Evolutionary conservation across 2,113 vertebrate species (phyloP).

Genomic region (Cinclus mexicanus): DNA sequence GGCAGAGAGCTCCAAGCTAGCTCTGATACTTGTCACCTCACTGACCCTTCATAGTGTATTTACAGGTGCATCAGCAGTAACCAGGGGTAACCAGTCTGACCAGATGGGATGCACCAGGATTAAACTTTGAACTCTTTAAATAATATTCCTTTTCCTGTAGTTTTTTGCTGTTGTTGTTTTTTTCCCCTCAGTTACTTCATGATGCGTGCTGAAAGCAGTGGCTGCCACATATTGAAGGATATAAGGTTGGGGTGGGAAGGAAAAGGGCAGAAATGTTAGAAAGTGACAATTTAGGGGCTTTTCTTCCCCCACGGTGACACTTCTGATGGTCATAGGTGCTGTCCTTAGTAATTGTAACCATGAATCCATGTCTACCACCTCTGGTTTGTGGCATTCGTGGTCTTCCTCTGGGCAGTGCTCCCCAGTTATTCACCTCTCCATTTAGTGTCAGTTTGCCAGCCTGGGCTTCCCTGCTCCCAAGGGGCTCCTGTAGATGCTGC

Average conservation of each 20-base stretch:
- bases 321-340: neutral
- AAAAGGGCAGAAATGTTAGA: neutral
- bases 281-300: neutral
- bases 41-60: neutral
- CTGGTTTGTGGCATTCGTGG: neutral
- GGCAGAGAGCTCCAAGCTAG: neutral
- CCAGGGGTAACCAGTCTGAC: neutral
- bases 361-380: rapidly evolving
- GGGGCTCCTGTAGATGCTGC: neutral
- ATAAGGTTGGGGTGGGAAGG: neutral
- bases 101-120: neutral
- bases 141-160: neutral
- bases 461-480: neutral
- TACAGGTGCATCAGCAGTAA: neutral
- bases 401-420: neutral
- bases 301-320: neutral
- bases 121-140: neutral
- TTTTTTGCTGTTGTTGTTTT: neutral
- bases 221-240: neutral
- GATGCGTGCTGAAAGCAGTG: neutral
- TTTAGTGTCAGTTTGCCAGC: neutral
- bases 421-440: neutral
- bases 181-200: neutral
- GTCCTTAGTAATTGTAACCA: neutral
- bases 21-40: neutral